Base-by-base conservation (phyloP, 1,140 invertebrate species). In the Drosophila eugracilis region DNA sequence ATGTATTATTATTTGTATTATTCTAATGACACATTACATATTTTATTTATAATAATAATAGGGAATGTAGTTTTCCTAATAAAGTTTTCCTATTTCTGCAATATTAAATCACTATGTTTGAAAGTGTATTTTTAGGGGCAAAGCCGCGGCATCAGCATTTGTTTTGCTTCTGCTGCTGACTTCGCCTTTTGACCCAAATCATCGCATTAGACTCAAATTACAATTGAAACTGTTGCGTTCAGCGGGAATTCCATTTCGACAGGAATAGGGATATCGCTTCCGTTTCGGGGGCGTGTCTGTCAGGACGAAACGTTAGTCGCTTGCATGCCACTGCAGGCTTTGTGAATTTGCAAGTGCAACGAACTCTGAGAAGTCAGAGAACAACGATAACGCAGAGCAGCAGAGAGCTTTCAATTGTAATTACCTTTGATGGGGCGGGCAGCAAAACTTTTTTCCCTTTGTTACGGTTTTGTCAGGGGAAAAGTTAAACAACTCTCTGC, bases 341-440 rank as follows among this genome's bases (percentile, higher is more conserved):
- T 77, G 73, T 66, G 77, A 77, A 86, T 70, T 77, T 77, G 42
- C 67, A 55, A 80, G 80, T 81, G 80, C 80, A 85, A 86, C 54
- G 81, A 85, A 80, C 80, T 73, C 44, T 15, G 34, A 30, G 34
- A 62, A 47, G 17, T 55, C 36, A 14, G 37, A 60, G 71, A 39
- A 52, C 7, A 80, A 77, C 77, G 63, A 86, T 81, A 88, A 86
- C 44, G 44, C 44, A 28, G 44, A 45, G 22, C 69, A 63, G n/a
- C n/a, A n/a, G n/a, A n/a, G 22, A 44, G 71, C 59, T 55, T 70
- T 77, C 44, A 26, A 47, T 47, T 81, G 77, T 88, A 86, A 88
- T 88, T 86, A 86, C 81, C 70, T 71, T 88, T 88, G 57, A 72
- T 28, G 47, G 34, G 49, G 32, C 47, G 14, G 45, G 26, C 37